Evolutionary conservation across 2,797 vertebrate genomes (phyloP).

Genomic region (Brachymystax lenok): DNA sequence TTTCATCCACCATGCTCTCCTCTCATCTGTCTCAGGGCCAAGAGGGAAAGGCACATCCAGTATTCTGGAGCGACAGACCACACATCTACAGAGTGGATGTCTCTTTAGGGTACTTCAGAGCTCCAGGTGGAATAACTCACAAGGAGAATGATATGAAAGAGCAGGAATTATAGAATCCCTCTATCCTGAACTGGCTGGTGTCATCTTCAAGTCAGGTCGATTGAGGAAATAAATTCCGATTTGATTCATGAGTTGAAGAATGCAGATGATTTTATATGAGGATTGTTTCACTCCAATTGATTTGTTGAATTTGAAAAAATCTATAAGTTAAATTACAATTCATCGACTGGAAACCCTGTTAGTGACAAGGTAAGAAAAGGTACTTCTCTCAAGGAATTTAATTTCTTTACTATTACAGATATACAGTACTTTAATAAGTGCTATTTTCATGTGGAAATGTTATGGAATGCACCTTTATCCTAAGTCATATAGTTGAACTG

Average conservation of each 20-base stretch:
- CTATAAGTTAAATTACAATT: not conserved
- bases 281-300: not conserved
- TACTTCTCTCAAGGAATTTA: not conserved
- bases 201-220: slow-evolving; percentile 15
- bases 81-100: slow-evolving; percentile 20
- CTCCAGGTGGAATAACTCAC: slow-evolving; percentile 28
- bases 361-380: not conserved
- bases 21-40: not conserved
- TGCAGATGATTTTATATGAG: not conserved
- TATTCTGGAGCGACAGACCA: slow-evolving; percentile 14
- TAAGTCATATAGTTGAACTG: not conserved
- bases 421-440: not conserved
- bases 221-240: not conserved
- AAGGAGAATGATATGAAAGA: slow-evolving; percentile 7
- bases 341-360: not conserved
- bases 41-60: not conserved
- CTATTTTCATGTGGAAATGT: not conserved
- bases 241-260: not conserved
- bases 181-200: not conserved
- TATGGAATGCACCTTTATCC: not conserved
- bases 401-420: not conserved
- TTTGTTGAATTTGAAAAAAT: not conserved
- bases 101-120: slow-evolving; percentile 29
- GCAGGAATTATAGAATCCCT: slow-evolving; percentile 11
- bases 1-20: slow-evolving; percentile 10